Evolutionary conservation across 2,888 invertebrate species (phyloP).

Genomic region (Campaea margaritaria): DNA sequence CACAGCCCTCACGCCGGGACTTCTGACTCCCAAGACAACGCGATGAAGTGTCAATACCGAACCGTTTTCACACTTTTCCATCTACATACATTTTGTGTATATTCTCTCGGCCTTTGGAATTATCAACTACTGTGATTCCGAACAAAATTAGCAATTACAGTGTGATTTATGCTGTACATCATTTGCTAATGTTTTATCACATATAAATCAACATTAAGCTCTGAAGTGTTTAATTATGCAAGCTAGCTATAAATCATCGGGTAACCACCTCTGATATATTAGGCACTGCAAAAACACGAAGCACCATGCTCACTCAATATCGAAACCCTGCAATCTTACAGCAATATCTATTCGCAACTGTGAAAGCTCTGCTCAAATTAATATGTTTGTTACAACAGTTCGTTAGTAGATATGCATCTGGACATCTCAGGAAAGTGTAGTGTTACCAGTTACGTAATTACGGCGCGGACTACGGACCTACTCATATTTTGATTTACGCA

Average conservation of each 20-base stretch:
- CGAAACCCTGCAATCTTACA: conserved; percentile 47
- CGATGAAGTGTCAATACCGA: conserved; percentile 43
- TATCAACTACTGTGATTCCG: too few species aligned
- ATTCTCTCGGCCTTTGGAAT: too few species aligned
- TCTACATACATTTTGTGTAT: neutral
- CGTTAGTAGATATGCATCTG: conserved; percentile 57
- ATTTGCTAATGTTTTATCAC: conserved; percentile 4
- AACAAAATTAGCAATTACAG: neutral
- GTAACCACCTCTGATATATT: conserved; percentile 28
- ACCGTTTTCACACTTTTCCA: conserved; percentile 4
- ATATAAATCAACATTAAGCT: conserved; percentile 24
- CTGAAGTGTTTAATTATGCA: conserved; percentile 21
- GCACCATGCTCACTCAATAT: conserved; percentile 29
- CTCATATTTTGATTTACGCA: conserved; percentile 66
- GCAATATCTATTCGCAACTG: conserved; percentile 47
- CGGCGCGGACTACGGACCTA: conserved; percentile 46
- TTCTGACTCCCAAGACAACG: conserved; percentile 41
- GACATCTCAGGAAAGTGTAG: conserved; percentile 45
- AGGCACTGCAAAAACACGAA: conserved; percentile 34
- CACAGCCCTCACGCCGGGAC: conserved; percentile 55
- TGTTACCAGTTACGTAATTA: conserved; percentile 50
- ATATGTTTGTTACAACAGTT: conserved; percentile 54
- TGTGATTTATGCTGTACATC: conserved; percentile 3
- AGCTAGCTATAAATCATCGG: conserved; percentile 28
- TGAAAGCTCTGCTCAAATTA: conserved; percentile 49